A percentile compares a stretch with the other conserved stretches of the same genome.
Conservation (phyloP, 2,113 vertebrate genomes). For the Sylvilagus bachmani region DNA sequence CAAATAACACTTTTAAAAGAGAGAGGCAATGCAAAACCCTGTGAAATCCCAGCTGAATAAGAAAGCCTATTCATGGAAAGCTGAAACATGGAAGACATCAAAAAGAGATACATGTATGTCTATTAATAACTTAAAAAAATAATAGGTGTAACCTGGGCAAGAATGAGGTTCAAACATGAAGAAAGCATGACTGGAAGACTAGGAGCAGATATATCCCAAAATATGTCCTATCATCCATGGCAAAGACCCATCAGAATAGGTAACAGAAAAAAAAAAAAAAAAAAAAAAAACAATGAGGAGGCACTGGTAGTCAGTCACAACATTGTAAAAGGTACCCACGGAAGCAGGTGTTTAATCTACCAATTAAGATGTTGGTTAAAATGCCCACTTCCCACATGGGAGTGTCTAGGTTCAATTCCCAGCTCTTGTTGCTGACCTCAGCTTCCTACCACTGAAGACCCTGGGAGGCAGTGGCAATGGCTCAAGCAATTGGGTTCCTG, state of each 20-base stretch:
- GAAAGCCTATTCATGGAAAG: background rate
- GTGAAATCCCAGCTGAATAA: background rate
- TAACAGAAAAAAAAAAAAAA: background rate
- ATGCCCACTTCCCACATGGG: too few species aligned
- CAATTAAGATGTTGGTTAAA: too few species aligned
- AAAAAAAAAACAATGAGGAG: background rate
- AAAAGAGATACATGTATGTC: background rate
- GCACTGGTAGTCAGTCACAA: background rate
- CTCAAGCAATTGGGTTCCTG: too few species aligned
- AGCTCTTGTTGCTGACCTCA: too few species aligned
- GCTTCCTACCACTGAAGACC: too few species aligned
- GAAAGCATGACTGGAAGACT: background rate
- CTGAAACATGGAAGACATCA: background rate
- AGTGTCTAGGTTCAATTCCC: too few species aligned
- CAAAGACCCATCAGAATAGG: background rate
- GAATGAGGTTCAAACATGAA: background rate
- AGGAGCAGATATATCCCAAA: background rate
- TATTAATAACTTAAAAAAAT: background rate
- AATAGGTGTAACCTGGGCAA: background rate
- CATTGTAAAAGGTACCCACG: background rate
- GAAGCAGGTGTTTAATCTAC: background rate
- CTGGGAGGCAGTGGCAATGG: too few species aligned
- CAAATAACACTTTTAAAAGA: background rate
- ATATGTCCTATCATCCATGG: background rate
- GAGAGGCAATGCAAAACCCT: background rate